phyloP scores from a whole-genome alignment of 2,888 invertebrate species.

The Amphimallon solstitiale region DNA sequence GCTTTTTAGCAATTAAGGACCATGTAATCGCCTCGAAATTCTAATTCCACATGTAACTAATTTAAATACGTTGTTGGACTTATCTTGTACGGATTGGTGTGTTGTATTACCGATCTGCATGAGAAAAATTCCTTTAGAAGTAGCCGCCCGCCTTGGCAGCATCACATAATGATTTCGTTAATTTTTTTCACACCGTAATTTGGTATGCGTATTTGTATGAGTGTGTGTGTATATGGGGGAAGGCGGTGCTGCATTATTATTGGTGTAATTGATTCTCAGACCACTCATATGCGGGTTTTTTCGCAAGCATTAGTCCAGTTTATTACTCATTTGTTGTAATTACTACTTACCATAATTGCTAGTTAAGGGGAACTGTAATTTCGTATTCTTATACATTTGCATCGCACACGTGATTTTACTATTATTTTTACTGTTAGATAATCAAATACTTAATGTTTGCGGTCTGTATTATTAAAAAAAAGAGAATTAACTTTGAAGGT shows the following conservation, averaged over 20 bases:
- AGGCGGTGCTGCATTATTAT: slow-evolving; percentile 16
- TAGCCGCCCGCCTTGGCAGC: slow-evolving; percentile 23
- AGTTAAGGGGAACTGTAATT: too few relatives aligned
- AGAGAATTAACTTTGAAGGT: too few relatives aligned
- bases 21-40: too few relatives aligned
- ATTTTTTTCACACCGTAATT: slow-evolving; percentile 28
- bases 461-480: too few relatives aligned
- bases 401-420: too few relatives aligned
- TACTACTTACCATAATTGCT: too few relatives aligned
- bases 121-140: slow-evolving; percentile 26
- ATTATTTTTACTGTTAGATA: too few relatives aligned
- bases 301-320: slow-evolving; percentile 1
- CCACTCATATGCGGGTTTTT: not conserved
- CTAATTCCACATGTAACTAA: slow-evolving; percentile 11
- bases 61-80: slow-evolving; percentile 16
- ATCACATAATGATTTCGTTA: slow-evolving; percentile 13
- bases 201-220: too few relatives aligned
- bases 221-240: too few relatives aligned
- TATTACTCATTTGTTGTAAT: not conserved
- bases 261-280: slow-evolving; percentile 22
- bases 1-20: slow-evolving; percentile 26
- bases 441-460: too few relatives aligned
- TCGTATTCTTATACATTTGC: too few relatives aligned
- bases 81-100: not conserved
- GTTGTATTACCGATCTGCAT: too few relatives aligned